These are phyloP conservation scores for Gambusia holbrooki DNA, from an alignment of 2,113 vertebrate genomes.

Conservation along the genomic window DNA sequence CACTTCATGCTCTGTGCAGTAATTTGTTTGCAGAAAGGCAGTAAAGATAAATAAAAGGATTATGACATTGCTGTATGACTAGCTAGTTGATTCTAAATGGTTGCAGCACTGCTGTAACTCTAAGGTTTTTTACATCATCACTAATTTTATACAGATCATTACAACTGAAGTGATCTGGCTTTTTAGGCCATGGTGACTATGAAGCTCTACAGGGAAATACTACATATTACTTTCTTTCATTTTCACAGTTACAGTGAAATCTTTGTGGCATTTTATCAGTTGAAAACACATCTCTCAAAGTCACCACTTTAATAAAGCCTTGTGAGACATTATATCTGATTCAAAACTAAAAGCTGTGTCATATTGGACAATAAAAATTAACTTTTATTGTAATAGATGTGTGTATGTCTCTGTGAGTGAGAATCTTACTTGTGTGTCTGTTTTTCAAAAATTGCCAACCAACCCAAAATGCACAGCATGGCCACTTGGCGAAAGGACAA, in stretches of 20 bases:
- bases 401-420: slow-evolving; percentile 15
- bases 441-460: slow-evolving; percentile 52
- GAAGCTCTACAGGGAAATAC: not conserved
- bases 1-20: no score
- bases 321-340: slow-evolving; percentile 10
- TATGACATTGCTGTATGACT: not conserved
- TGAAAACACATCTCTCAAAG: not conserved
- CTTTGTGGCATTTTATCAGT: not conserved
- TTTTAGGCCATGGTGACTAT: not conserved
- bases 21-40: no score
- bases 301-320: slow-evolving; percentile 14
- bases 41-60: no score
- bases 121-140: not conserved
- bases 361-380: slow-evolving; percentile 16
- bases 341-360: not conserved
- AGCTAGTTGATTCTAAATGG: not conserved
- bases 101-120: not conserved
- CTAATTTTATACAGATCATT: not conserved
- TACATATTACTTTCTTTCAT: not conserved
- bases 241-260: not conserved
- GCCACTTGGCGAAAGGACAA: slow-evolving; percentile 60
- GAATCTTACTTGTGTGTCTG: slow-evolving; percentile 13
- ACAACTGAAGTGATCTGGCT: not conserved
- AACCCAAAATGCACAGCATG: slow-evolving; percentile 67
- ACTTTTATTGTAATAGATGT: slow-evolving; percentile 19